Base-by-base conservation (phyloP, 2,797 vertebrate genomes). In the Hyperoplus immaculatus region DNA sequence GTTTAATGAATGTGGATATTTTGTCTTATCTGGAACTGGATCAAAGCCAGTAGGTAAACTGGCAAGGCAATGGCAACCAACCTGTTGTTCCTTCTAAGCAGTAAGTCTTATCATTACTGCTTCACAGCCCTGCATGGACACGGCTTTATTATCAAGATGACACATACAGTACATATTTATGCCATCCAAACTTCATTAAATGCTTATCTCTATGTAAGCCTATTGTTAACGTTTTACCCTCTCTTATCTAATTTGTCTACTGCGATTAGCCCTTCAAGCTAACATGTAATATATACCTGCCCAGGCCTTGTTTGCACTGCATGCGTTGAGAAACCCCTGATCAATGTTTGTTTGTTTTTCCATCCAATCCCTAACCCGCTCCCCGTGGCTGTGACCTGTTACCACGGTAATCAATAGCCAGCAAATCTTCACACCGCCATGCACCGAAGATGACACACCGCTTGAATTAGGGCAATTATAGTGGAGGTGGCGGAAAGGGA, bases 381-480 rank as follows among this genome's bases (percentile, higher is more conserved):
- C 80, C 64, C 63, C 1, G 9, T 59, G 47, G 39, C 74, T 62
- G 36, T 79, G 85, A 83, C 75, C 75, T 78, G 82, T 83, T 84
- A 72, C 72, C 57, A 62, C 50, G 1, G 69, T 85, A 83, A 89
- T 91, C 88, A 83, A 88, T 91, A 85, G 54, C 46, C 69, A 56
- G 53, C 76, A 78, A 72, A 84, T 81, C 29, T 75, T 77, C 43
- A 15, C 60, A 56, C 63, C 62, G 56, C 29, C 29, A 29, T 29
- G 51, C 54, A 16, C 38, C 15, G 59, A 59, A 68, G 75, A 78
- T 70, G 66, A 70, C 73, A 54, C 67, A 50, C 68, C 29, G 29
- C 29, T 29, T 49, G 71, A 82, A 85, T 87, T 84, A 80, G 68
- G 53, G 64, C 62, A 71, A 73, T 88, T 85, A 88, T 59, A 49